Conservation (phyloP, 1,140 invertebrate species). For the Archivesica marissinica region DNA sequence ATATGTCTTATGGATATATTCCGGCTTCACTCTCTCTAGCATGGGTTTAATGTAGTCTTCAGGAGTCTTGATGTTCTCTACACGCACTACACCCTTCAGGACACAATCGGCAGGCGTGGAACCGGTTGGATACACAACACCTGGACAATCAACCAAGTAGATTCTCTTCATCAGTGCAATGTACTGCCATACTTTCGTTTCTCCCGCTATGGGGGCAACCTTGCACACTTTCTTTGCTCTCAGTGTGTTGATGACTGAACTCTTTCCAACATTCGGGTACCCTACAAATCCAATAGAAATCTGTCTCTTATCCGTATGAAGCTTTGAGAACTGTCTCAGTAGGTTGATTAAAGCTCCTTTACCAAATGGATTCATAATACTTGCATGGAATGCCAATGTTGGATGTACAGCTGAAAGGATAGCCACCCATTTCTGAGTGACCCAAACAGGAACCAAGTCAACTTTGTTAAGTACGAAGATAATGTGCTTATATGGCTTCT, state of each 20-base stretch:
- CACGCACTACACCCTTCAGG: conserved; percentile 92
- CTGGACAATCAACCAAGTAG: conserved; percentile 99
- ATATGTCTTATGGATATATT: conserved; percentile 97
- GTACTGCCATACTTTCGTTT: conserved; percentile 99
- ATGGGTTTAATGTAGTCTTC: conserved; percentile 97
- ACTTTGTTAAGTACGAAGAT: conserved; percentile 98
- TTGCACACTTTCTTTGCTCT: conserved; percentile 90
- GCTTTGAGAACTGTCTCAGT: conserved; percentile 97
- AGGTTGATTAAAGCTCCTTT: conserved; percentile 99
- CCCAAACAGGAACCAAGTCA: conserved; percentile 97
- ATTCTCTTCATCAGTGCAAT: conserved; percentile 99
- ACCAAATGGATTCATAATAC: conserved; percentile 98
- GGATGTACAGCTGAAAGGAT: conserved; percentile 97
- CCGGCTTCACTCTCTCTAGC: conserved; percentile 93
- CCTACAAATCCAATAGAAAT: conserved; percentile 99
- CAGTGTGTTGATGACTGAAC: conserved; percentile 98
- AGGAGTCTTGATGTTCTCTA: conserved; percentile 96
- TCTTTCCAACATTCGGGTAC: conserved; percentile 99
- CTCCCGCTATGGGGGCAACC: conserved; percentile 99
- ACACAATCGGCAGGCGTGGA: conserved; percentile 97
- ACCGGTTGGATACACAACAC: conserved; percentile 97
- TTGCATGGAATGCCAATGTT: conserved; percentile 99
- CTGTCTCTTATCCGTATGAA: conserved; percentile 97
- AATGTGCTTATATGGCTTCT: conserved; percentile 97
- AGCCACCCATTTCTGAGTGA: conserved; percentile 96